A percentile compares a stretch with the other conserved stretches of the same genome.
phyloP scores from a whole-genome alignment of 2,797 vertebrate species.

The Pristis pectinata region DNA sequence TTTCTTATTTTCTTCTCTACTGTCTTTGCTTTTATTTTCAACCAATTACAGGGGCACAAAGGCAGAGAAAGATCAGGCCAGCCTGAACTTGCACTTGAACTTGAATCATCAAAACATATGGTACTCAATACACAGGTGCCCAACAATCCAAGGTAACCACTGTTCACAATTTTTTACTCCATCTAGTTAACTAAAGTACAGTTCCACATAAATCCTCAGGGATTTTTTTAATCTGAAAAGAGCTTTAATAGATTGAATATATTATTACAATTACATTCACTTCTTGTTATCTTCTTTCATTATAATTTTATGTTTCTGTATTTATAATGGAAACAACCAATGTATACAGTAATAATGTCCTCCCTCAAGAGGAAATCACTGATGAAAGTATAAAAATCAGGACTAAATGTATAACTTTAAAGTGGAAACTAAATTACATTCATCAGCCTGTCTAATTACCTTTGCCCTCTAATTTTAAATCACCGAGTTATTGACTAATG shows the following conservation, averaged over 20 bases:
- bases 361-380: background rate
- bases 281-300: background rate
- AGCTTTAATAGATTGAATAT: background rate
- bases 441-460: background rate
- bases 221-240: background rate
- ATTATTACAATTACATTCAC: background rate
- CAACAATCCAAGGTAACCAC: background rate
- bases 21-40: background rate
- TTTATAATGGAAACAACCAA: background rate
- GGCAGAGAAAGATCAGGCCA: background rate
- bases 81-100: background rate
- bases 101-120: background rate
- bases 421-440: background rate
- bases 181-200: background rate
- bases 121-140: background rate
- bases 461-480: background rate
- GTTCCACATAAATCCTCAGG: background rate
- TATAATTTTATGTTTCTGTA: background rate
- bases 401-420: background rate
- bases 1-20: background rate
- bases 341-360: background rate
- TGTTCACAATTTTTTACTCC: background rate
- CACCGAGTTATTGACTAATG: background rate
- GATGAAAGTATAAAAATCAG: background rate
- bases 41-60: background rate